Conservation (phyloP, 2,888 invertebrate species). For the Abrostola tripartita region DNA sequence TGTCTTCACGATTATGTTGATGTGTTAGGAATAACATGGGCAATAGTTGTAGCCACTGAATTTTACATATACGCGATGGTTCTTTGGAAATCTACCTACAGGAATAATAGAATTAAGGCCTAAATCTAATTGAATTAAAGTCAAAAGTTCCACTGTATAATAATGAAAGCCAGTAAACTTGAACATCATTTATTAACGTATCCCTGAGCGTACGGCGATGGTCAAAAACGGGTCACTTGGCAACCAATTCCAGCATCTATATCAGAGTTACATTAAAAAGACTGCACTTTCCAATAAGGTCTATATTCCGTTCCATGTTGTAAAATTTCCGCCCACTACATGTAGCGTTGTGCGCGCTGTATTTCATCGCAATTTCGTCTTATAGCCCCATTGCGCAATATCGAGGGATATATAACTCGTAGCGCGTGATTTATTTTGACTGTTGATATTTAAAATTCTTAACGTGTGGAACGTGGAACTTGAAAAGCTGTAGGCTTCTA, state of each 20-base stretch:
- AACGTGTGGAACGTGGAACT: not conserved
- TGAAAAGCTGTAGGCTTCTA: not conserved
- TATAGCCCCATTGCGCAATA: conserved; percentile 16
- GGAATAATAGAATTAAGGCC: too few relatives aligned
- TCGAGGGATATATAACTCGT: conserved; percentile 11
- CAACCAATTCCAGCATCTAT: not conserved
- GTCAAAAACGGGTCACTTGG: not conserved
- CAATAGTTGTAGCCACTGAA: too few relatives aligned
- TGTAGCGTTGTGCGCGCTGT: conserved; percentile 1
- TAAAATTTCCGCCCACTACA: not conserved
- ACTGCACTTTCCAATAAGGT: conserved; percentile 5
- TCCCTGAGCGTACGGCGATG: not conserved
- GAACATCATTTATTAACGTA: not conserved
- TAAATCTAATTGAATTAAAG: too few relatives aligned
- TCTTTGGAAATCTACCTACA: too few relatives aligned
- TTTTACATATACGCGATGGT: too few relatives aligned
- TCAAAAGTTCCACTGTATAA: too few relatives aligned
- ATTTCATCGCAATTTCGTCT: conserved; percentile 19
- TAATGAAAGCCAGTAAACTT: too few relatives aligned
- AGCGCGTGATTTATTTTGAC: conserved; percentile 7
- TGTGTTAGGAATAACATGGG: too few relatives aligned
- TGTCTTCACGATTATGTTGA: too few relatives aligned
- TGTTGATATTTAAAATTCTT: conserved; percentile 30
- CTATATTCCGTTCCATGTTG: conserved; percentile 1
- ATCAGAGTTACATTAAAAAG: conserved; percentile 5